Evolutionary conservation across 1,140 invertebrate genomes (phyloP), one percentile per base, ranked within the genome.

Genomic region (Drosophila littoralis): DNA sequence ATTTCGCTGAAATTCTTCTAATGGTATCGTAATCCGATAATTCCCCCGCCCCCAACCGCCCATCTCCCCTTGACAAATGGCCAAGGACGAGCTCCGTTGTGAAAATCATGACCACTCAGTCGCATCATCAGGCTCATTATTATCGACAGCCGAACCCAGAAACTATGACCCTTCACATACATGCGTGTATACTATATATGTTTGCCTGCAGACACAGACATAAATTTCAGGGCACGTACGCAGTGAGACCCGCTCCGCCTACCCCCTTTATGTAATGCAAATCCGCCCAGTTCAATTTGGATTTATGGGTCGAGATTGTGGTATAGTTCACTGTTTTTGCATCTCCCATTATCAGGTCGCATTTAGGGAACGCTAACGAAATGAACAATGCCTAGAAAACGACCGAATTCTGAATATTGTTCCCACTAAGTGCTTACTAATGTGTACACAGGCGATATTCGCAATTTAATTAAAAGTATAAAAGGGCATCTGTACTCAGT

Each of bases 241-340:
- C 45, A 55, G 8, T 28, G 0, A 28, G 4, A 28, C 22, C 22
- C 22, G 15, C n/a, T 43, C 7, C 28, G 7, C n/a, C 50, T 36
- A 10, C 8, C 9, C 13, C 13, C 13, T 17, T 1, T 22, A 42
- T 36, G 35, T 38, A 64, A 69, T 66, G 51, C 65, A 77, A 85
- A 84, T 84, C 73, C 64, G 38, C 43, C 70, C 64, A 75, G 85
- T 85, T 85, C 78, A 86, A 85, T 81, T 85, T 78, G 55, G 81
- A 88, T 88, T 85, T 86, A 88, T 86, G 70, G 48, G 46, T 43
- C 17, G 32, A 68, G 66, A 81, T 81, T 80, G 22, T 28, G 66
- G 55, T 61, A 50, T 42, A 63, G 71, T 40, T 42, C 67, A 66
- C 32, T 64, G 77, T 63, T 75, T 38, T 46, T 2, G 9, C 8